Evolutionary conservation across 2,113 vertebrate species (phyloP).

Genomic region (Chloroceryle aenea): DNA sequence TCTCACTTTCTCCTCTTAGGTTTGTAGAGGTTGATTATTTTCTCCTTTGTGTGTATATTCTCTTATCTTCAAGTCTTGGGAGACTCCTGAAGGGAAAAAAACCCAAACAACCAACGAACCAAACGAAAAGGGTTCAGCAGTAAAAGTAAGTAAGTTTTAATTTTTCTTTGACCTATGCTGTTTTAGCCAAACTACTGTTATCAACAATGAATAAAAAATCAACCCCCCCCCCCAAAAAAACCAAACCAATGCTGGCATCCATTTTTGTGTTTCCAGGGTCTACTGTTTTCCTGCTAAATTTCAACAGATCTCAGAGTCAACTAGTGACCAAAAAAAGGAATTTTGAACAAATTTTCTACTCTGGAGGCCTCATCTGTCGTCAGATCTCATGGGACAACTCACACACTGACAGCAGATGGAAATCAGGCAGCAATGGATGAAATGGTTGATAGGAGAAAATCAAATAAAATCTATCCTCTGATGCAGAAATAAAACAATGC

Average conservation of each 20-base stretch:
- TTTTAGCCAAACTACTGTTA: background rate
- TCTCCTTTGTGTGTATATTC: background rate
- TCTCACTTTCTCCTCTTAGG: background rate
- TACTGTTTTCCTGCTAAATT: background rate
- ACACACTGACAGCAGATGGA: background rate
- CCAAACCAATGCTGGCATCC: no score
- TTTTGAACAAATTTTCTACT: background rate
- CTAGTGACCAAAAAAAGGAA: background rate
- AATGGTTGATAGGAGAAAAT: background rate
- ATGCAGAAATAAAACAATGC: background rate
- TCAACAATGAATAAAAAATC: background rate
- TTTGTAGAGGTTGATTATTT: background rate
- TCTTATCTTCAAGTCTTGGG: background rate
- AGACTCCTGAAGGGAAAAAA: background rate
- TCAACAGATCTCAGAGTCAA: background rate
- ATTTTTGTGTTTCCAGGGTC: background rate
- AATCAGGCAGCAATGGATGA: background rate
- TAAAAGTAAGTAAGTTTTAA: background rate
- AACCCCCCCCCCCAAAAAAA: background rate
- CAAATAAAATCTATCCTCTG: background rate
- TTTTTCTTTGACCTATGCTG: background rate
- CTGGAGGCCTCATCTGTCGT: background rate
- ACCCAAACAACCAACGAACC: fast-evolving
- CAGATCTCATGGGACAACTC: background rate
- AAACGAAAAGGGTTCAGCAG: background rate